Conservation (phyloP, 2,888 invertebrate genomes). For the Biston stratarius region DNA sequence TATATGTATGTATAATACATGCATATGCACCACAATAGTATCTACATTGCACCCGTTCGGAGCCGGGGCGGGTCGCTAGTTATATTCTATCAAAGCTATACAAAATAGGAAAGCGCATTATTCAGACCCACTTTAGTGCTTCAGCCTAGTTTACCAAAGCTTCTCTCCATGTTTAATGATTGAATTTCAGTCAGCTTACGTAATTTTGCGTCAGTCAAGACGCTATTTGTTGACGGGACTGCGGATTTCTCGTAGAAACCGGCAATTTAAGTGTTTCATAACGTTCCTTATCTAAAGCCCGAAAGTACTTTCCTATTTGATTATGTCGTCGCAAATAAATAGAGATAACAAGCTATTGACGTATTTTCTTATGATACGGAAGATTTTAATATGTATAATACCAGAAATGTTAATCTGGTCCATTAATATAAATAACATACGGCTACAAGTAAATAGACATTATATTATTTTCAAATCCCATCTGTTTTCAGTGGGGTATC, state of each 20-base stretch:
- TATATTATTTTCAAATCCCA: not conserved
- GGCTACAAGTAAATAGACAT: not conserved
- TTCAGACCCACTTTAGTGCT: too few species aligned
- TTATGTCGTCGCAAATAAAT: conserved; percentile 22
- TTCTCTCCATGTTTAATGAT: too few species aligned
- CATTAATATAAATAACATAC: too few species aligned
- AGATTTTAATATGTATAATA: conserved; percentile 13
- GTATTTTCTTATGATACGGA: conserved; percentile 16
- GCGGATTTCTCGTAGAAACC: conserved; percentile 1
- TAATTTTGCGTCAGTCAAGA: conserved; percentile 1
- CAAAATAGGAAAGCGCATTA: too few species aligned
- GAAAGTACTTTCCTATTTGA: conserved; percentile 23
- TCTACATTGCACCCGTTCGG: too few species aligned
- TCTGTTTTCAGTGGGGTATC: too few species aligned
- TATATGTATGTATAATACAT: too few species aligned
- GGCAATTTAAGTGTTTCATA: conserved; percentile 22
- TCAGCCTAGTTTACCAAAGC: too few species aligned
- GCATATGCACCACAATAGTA: too few species aligned
- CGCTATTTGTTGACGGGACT: not conserved
- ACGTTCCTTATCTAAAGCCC: conserved; percentile 24
- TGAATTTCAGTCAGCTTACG: not conserved
- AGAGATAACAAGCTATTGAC: conserved; percentile 11
- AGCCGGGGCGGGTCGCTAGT: too few species aligned
- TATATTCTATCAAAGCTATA: too few species aligned
- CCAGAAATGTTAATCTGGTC: conserved; percentile 17